phyloP scores from a whole-genome alignment of 2,888 invertebrate species.

The Gastracanthus pulcherrimus region DNA sequence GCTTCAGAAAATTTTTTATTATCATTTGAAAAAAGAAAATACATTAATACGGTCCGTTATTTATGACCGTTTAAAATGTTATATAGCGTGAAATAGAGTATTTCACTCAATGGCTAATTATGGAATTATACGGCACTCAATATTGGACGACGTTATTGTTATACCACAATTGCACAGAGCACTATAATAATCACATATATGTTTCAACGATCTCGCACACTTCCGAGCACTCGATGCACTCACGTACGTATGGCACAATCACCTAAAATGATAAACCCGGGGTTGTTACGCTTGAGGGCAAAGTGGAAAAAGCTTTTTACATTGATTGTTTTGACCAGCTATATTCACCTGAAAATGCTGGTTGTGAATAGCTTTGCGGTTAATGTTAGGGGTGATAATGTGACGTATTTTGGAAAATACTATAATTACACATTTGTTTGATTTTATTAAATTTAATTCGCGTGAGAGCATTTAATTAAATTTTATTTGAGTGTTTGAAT shows the following conservation, averaged over 20 bases:
- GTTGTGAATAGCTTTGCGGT: not conserved
- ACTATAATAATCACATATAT: constrained; percentile 38
- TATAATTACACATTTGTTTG: too few relatives aligned
- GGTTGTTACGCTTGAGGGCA: constrained; percentile 13
- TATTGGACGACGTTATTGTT: constrained; percentile 5
- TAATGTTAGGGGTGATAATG: not conserved
- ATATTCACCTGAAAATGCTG: not conserved
- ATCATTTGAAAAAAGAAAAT: not conserved
- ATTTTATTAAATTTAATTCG: too few relatives aligned
- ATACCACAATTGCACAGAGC: constrained; percentile 44
- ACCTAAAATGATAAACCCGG: constrained; percentile 5
- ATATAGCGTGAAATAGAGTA: not conserved
- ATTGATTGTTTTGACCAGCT: not conserved
- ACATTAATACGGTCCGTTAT: not conserved
- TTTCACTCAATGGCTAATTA: constrained; percentile 10
- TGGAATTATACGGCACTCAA: not conserved
- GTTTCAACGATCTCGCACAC: constrained; percentile 33
- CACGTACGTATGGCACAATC: constrained; percentile 53
- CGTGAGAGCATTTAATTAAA: too few relatives aligned
- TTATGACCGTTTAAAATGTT: not conserved
- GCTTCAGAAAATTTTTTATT: not conserved
- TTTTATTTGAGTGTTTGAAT: too few relatives aligned
- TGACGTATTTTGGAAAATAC: too few relatives aligned
- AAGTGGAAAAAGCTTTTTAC: not conserved
- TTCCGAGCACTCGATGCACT: constrained; percentile 52